Base-by-base conservation (phyloP, 2,888 invertebrate genomes). In the Teleogryllus oceanicus region DNA sequence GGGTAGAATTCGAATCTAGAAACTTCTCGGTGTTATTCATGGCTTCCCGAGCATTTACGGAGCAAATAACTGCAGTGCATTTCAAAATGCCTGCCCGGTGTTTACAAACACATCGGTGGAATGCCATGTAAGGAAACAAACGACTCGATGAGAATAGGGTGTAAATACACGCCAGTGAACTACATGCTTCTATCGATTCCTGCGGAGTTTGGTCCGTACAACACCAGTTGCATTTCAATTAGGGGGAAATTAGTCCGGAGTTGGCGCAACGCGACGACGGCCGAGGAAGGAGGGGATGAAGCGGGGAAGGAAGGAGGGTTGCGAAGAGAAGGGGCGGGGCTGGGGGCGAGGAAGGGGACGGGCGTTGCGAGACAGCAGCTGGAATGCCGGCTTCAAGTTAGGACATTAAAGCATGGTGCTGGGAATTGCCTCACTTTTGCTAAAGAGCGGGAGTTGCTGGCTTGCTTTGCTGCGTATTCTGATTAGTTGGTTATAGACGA, bases 211-310 rank as follows among this genome's bases (percentile, higher is more conserved):
- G 62, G 62, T 62, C 62, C 62, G 62, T 62, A 62, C 62, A 62
- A 62, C 62, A 62, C 62, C 62, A 62, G 62, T 62, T 62, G 62
- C 62, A 62, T 62, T 62, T 62, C 62, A 62, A 62, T 62, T 62
- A 62, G 62, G 62, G 62, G 62, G 62, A 62, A 62, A 62, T 62
- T 62, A 62, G 62, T 62, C 62, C 62, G 62, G 62, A 62, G 62
- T 62, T 62, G 62, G 62, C 62, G 62, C 62, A 62, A 62, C 62
- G 62, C 62, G 62, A 4, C 62, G 62, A 10, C 5, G 62, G 16
- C 3, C 13, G 16, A 18, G 62, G 62, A 18, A 62, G 18, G 62
- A 18, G 62, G 13, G 18, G 62, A 62, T 18, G 62, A 62, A 62
- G 62, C 62, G 62, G 13, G 62, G 62, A 62, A 18, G 62, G 62